Base-by-base conservation (phyloP, 2,888 invertebrate genomes). In the Platerodrilus igneus region DNA sequence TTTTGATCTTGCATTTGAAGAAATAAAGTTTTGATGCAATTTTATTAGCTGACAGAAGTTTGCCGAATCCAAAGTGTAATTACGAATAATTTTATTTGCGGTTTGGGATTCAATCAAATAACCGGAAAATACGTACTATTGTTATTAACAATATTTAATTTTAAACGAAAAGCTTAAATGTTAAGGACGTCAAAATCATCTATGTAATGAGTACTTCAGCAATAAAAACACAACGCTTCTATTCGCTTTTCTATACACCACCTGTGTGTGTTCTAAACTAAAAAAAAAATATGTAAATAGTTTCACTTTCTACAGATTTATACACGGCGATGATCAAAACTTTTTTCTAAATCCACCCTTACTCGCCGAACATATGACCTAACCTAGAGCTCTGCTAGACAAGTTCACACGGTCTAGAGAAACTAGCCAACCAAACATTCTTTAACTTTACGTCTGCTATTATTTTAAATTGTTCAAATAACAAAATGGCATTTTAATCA, bases 381-480 rank as follows among this genome's bases (percentile, higher is more conserved):
- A 45, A 37, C 37, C 45, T 39, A 47, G 44, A 39, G 40, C 32
- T 37, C 19, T 17, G 35, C 45, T 46, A 49, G 48, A 49, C 47
- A 47, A 41, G 49, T 49, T 49, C 49, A 49, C 49, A 49, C 49
- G 49, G 49, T 49, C 49, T 48, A 41, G 45, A 45, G 39, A 30
- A 27, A 23, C 29, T 30, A 32, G 26, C 40, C 39, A 45, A 7
- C 45, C 48, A 48, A 36, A 6, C 20, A 39, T 37, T 29, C 37
- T 23, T 23, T 45, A 25, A 22, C 22, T 29, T 40, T 22, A 30
- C 27, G 35, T 35, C 38, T 30, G 16, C 13, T 11, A 23, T 13
- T 10, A 9, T 31, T 22, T 11, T 11, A 26, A 11, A 19, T 20
- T 32, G 33, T 37, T 31, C n/a, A 14, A n/a, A n/a, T n/a, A n/a